phyloP scores from a whole-genome alignment of 53 echinoderm and acorn worm genomes.

The Apostichopus leukothele region DNA sequence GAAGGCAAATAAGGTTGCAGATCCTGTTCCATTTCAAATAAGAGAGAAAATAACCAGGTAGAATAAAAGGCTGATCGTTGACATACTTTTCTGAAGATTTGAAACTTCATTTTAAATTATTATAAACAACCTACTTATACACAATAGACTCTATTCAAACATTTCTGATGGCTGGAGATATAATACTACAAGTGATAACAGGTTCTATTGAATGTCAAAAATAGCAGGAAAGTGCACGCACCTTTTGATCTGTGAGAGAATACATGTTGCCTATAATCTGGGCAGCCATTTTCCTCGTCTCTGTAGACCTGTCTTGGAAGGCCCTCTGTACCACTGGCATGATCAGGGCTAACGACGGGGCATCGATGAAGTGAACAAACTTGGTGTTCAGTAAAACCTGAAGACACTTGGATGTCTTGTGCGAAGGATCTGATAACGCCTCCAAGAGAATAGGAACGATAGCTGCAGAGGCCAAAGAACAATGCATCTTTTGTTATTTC shows the following conservation, averaged over 20 bases:
- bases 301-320: slow-evolving; percentile 86
- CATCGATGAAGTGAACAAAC: slow-evolving; percentile 99
- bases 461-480: slow-evolving; percentile 47
- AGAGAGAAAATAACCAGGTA: no score
- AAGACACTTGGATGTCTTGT: slow-evolving; percentile 79
- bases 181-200: background rate
- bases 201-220: background rate
- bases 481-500: no score
- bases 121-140: background rate
- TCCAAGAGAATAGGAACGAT: slow-evolving; percentile 91
- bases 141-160: no score
- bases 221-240: slow-evolving; percentile 1
- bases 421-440: slow-evolving; percentile 85
- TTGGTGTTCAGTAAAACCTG: slow-evolving; percentile 86
- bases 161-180: no score
- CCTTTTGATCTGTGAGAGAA: slow-evolving; percentile 99
- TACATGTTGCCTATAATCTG: slow-evolving; percentile 99
- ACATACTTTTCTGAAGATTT: no score
- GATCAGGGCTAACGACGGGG: slow-evolving; percentile 97
- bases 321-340: slow-evolving; percentile 98
- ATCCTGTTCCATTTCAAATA: slow-evolving; percentile 53
- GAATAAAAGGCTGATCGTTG: no score
- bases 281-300: slow-evolving; percentile 92
- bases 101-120: background rate
- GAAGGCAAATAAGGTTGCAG: slow-evolving; percentile 92